Percentiles rank a stretch among this genome's conserved stretches.
These are phyloP conservation scores for Irena cyanogastra DNA, from an alignment of 2,113 vertebrate genomes.

Conservation along the genomic window DNA sequence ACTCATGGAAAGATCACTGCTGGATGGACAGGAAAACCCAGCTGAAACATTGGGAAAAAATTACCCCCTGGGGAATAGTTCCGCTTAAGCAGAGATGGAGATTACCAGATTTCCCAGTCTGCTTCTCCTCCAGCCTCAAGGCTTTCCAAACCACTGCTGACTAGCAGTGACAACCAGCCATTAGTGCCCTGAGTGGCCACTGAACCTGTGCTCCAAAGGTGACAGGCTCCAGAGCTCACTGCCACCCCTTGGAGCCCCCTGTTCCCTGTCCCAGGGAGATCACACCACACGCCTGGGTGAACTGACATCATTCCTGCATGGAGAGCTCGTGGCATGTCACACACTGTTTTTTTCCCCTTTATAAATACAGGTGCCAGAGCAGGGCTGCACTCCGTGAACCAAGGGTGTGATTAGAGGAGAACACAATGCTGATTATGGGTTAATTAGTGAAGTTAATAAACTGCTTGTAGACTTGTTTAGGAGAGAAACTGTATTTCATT, in stretches of 20 bases:
- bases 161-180: background rate
- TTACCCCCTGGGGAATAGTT: background rate
- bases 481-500: constrained; percentile 60
- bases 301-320: background rate
- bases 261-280: background rate
- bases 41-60: background rate
- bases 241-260: background rate
- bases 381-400: constrained; percentile 4
- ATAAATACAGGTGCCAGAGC: constrained; percentile 54
- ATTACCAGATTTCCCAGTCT: background rate
- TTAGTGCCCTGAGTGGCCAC: background rate
- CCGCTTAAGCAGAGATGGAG: background rate
- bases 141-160: background rate
- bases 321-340: background rate
- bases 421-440: constrained; percentile 61
- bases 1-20: background rate
- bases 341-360: background rate
- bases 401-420: constrained; percentile 64
- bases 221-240: background rate
- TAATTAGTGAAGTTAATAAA: constrained; percentile 77
- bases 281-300: constrained; percentile 1
- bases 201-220: background rate
- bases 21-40: background rate
- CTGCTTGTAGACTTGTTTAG: constrained; percentile 57
- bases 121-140: background rate